These are phyloP conservation scores for Eurois occulta DNA, from an alignment of 2,888 invertebrate genomes.

Conservation along the genomic window DNA sequence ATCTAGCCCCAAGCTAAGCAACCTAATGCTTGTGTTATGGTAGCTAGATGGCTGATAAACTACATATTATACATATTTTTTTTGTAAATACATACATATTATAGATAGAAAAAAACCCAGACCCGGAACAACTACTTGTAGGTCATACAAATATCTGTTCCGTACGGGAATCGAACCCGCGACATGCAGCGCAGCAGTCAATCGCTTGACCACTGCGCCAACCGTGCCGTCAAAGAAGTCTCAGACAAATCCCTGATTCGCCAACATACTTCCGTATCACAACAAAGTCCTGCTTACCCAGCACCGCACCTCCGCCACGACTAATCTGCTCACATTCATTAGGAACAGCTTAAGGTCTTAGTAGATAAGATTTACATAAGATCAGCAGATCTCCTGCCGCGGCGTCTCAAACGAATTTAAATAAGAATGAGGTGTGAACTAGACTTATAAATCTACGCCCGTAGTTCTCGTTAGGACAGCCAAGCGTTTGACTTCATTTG, in stretches of 20 bases:
- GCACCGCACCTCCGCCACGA: neutral
- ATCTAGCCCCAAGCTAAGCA: too few species aligned
- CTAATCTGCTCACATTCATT: slow-evolving; percentile 15
- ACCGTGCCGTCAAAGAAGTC: neutral
- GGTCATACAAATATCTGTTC: too few species aligned
- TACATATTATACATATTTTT: too few species aligned
- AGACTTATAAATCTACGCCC: slow-evolving; percentile 19
- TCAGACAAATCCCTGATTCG: neutral
- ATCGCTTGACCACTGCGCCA: too few species aligned
- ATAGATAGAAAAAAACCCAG: too few species aligned
- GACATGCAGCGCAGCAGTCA: too few species aligned
- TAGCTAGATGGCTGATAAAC: too few species aligned
- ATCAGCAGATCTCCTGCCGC: slow-evolving; percentile 12
- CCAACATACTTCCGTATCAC: neutral
- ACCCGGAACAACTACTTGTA: too few species aligned
- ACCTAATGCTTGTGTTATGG: too few species aligned
- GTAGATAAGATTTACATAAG: slow-evolving; percentile 11
- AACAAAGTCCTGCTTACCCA: neutral
- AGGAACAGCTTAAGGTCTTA: slow-evolving; percentile 7
- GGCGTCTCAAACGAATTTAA: slow-evolving; percentile 30
- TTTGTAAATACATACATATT: too few species aligned
- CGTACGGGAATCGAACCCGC: too few species aligned
- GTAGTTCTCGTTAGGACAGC: neutral
- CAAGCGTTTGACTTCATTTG: neutral
- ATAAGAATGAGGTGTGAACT: slow-evolving; percentile 63